phyloP scores from a whole-genome alignment of 2,113 vertebrate species.

The Tringa solitaria region DNA sequence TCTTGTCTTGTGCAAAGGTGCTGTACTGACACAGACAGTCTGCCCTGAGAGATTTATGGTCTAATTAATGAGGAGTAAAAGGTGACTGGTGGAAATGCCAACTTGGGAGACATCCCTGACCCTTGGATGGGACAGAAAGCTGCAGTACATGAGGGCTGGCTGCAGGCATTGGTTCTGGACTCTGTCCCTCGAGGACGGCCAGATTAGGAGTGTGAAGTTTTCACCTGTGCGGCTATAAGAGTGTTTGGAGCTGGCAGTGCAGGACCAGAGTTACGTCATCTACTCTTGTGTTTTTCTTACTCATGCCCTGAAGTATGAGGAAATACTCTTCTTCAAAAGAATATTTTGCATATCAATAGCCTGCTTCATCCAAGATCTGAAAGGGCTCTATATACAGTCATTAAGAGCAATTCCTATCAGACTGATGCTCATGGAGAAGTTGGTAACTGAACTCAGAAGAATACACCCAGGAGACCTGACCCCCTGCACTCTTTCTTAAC shows the following conservation, averaged over 20 bases:
- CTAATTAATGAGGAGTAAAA: background rate
- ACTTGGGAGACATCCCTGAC: background rate
- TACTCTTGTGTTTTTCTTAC: conserved; percentile 9
- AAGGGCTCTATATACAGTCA: background rate
- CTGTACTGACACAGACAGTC: background rate
- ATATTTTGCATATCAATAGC: conserved; percentile 58
- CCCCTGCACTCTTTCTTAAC: conserved; percentile 32
- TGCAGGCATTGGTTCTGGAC: background rate
- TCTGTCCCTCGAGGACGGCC: background rate
- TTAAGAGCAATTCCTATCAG: conserved; percentile 1
- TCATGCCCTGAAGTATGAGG: conserved; percentile 44
- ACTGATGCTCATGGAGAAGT: background rate
- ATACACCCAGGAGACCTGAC: conserved; percentile 31
- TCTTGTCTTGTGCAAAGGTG: background rate
- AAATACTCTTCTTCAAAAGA: conserved; percentile 59
- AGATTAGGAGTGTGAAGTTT: background rate
- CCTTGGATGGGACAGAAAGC: background rate
- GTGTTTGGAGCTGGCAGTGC: background rate
- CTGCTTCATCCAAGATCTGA: conserved; percentile 6
- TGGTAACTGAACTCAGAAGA: conserved; percentile 26
- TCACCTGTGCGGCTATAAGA: background rate
- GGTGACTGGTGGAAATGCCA: background rate
- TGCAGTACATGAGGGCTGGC: background rate
- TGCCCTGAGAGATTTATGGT: background rate
- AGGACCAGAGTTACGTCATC: conserved; percentile 18